Conservation (phyloP, 2,113 vertebrate species). For the Hippocampus abdominalis region DNA sequence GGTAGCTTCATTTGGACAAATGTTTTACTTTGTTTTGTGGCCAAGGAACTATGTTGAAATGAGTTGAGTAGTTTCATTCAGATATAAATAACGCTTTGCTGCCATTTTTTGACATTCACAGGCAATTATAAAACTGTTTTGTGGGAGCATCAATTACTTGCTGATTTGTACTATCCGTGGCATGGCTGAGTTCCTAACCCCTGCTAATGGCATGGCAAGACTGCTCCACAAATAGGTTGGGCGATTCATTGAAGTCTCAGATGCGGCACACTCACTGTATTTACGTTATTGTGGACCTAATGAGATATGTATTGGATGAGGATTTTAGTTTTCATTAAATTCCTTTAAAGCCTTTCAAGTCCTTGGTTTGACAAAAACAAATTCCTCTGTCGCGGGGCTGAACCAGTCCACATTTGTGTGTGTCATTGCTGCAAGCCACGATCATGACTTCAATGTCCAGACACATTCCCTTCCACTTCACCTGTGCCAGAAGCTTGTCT, state of each 20-base stretch:
- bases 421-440: slow-evolving; percentile 44
- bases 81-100: too few relatives aligned
- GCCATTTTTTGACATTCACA: too few relatives aligned
- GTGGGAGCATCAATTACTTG: background rate
- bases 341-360: too few relatives aligned
- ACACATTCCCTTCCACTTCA: slow-evolving; percentile 71
- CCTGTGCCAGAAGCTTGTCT: slow-evolving; percentile 53
- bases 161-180: background rate
- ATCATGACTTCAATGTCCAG: slow-evolving; percentile 59
- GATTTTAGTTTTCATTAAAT: background rate
- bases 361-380: background rate
- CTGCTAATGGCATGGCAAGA: too few relatives aligned
- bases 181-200: background rate
- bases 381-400: slow-evolving; percentile 5
- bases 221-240: background rate
- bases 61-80: too few relatives aligned
- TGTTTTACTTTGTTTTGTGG: too few relatives aligned
- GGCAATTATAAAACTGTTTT: background rate
- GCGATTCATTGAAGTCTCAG: background rate
- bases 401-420: slow-evolving; percentile 17
- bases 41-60: too few relatives aligned
- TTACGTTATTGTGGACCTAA: background rate
- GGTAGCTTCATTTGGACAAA: too few relatives aligned
- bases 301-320: background rate
- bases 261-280: background rate